Percentiles rank a stretch among this genome's conserved stretches.
phyloP scores from a whole-genome alignment of 2,797 vertebrate genomes.

The Acomys russatus region DNA sequence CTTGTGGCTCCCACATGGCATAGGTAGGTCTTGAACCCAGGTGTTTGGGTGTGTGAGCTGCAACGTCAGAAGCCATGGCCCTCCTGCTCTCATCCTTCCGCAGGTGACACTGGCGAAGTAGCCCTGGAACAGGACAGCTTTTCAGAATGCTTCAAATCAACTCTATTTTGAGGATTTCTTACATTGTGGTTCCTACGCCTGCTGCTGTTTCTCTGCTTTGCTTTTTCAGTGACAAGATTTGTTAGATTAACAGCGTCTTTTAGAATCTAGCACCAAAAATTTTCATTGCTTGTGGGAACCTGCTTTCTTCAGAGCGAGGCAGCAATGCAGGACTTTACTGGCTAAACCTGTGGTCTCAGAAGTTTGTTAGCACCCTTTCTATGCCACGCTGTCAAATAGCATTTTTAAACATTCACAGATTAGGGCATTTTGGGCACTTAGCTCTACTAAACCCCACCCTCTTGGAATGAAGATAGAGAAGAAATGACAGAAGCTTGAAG shows the following conservation, averaged over 20 bases:
- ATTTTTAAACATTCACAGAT: slow-evolving; percentile 27
- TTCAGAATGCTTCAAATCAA: not conserved
- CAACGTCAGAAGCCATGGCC: not conserved
- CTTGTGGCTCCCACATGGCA: not conserved
- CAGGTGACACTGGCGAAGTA: not conserved
- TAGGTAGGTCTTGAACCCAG: not conserved
- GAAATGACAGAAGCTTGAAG: slow-evolving; percentile 21
- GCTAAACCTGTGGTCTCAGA: not conserved
- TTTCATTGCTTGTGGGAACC: not conserved
- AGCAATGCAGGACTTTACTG: not conserved
- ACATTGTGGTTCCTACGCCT: not conserved
- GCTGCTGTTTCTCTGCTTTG: not conserved
- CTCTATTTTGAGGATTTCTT: not conserved
- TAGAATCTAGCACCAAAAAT: not conserved
- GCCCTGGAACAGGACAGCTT: not conserved
- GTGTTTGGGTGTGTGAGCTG: not conserved
- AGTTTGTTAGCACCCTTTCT: not conserved
- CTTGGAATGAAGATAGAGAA: slow-evolving; percentile 34
- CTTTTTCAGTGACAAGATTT: not conserved
- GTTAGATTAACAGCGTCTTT: not conserved
- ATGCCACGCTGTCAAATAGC: not conserved
- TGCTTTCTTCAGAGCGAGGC: not conserved
- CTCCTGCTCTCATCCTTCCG: not conserved
- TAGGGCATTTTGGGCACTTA: not conserved
- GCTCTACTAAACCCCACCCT: not conserved